Evolutionary conservation across 37 sponge, comb jelly and placozoan genomes (phyloP).

Genomic region (Eunapius fragilis): DNA sequence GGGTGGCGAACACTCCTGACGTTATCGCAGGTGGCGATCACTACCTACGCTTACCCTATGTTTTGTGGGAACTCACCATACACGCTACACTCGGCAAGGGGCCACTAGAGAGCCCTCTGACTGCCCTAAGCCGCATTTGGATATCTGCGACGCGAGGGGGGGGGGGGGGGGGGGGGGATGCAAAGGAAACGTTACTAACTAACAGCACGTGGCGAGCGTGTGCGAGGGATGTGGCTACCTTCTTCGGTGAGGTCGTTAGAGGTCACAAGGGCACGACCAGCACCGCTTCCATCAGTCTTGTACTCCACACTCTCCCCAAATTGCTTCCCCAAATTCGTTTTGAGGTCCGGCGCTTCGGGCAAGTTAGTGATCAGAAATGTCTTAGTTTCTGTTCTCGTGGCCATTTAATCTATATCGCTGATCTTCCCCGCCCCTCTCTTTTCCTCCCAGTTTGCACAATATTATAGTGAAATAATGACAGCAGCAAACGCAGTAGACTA

Average conservation of each 20-base stretch:
- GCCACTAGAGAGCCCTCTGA: neutral
- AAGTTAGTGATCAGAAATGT: neutral
- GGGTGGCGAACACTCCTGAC: too few species aligned
- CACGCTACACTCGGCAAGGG: neutral
- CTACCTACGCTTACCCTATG: too few species aligned
- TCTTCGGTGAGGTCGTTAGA: neutral
- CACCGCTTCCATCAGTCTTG: neutral
- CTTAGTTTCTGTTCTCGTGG: neutral
- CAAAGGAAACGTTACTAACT: neutral
- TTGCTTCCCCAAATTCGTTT: neutral
- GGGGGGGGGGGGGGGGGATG: neutral
- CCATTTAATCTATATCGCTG: neutral
- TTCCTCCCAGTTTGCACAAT: neutral
- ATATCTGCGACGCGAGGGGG: neutral
- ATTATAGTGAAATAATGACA: too few species aligned
- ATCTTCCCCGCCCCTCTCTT: neutral
- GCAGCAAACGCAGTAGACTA: too few species aligned
- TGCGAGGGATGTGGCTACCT: neutral
- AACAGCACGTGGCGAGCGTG: too few species aligned
- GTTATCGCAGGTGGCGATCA: too few species aligned
- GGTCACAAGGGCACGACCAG: neutral
- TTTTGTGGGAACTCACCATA: neutral
- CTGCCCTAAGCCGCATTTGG: neutral
- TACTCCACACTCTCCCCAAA: neutral
- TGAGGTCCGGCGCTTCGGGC: neutral